Base-by-base conservation (phyloP, 2,888 invertebrate species). In the Drosophila ustulata region DNA sequence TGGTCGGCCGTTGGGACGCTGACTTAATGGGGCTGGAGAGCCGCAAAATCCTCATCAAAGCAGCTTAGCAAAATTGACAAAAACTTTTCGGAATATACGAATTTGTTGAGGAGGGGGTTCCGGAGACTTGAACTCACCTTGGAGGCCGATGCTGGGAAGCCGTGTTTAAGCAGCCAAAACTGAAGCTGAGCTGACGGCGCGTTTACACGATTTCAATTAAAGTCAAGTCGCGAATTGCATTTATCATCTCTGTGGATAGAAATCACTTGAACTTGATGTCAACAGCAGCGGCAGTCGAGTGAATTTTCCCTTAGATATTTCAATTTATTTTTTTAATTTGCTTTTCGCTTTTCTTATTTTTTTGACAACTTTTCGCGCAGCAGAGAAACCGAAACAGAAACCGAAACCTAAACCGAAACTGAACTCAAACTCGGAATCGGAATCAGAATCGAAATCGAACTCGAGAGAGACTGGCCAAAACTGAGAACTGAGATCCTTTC, bases 11-110 rank as follows among this genome's bases (percentile, higher is more conserved):
- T 43, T 53, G 8, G 28, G 43, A 28, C 30, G 5, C 3, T 13
- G 18, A 28, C 30, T 55, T 30, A 62, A 62, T 59, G 41, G 23
- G 32, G 46, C 62, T 51, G 25, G 13, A 28, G 58, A 61, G 37
- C 62, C 46, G 28, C 55, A 64, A 53, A 64, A 75, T 77, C 61
- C 62, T 11, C 56, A 51, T 52, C 69, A 62, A 65, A 64, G 13
- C 58, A 28, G 39, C 59, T 75, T 75, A 51, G 30, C 9, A 34
- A 68, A 78, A 61, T 75, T 68, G 39, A 3, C 25, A 73, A 73
- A 73, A 61, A 64, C 28, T 58, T 69, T 58, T 37, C 5, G n/a
- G n/a, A 37, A n/a, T n/a, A n/a, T 32, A n/a, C n/a, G 30, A 18
- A 18, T 1, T n/a, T 47, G 6, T 26, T 18, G 6, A 1, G 9